Evolutionary conservation across 2,888 invertebrate species (phyloP), one percentile per base, ranked within the genome.

Genomic region (Lymantria monacha): DNA sequence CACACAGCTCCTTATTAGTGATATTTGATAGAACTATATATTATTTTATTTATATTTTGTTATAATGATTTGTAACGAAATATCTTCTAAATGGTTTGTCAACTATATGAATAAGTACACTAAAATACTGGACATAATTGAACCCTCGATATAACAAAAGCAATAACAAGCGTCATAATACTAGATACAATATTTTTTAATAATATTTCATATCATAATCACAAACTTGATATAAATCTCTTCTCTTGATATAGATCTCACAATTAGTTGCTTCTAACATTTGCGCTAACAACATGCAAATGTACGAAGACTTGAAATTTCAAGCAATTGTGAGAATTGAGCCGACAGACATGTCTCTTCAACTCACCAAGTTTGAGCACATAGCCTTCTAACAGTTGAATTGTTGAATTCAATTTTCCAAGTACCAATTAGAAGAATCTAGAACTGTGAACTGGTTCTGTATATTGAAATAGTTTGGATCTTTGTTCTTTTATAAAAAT

Each of bases 371-470:
- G 53, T 66, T 66, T 51, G 36, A 45, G 50, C 36, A 48, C 33
- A 48, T 43, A 10, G 42, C 51, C 42, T 36, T 37, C 31, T 43
- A 56, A 55, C 55, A 48, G 42, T 33, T 59, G 62, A 57, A 65
- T 59, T 62, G 53, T 66, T 61, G 51, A 55, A 68, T 68, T 64
- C 61, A 57, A 46, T 48, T 51, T 47, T 48, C 7, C 52, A 57
- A 52, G 57, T 65, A 61, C 55, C 57, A 66, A 65, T 66, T 59
- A 65, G 46, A 68, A 68, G 66, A 66, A 66, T 65, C 52, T 41
- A 14, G 55, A 63, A 55, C 53, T 44, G 43, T 33, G 52, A 42
- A 52, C 48, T 15, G 13, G 42, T 44, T 44, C 30, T 13, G 31
- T 40, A 47, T 51, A 66, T 65, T 67, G 62, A 46, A 66, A 66